Evolutionary conservation across 2,113 vertebrate genomes (phyloP).

Genomic region (zebrafish (Danio rerio)): GRCz12tu NC_133194.1:38455501-38456000

Average conservation of each 20-base stretch:
- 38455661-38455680: background rate
- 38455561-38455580: slow-evolving; percentile 6
- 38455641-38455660: background rate
- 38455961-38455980: slow-evolving; percentile 19
- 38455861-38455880: background rate
- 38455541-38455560: background rate
- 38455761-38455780: background rate
- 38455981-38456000: background rate
- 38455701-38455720: slow-evolving; percentile 31
- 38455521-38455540: background rate
- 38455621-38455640: background rate
- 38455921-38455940: slow-evolving; percentile 3
- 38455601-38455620: slow-evolving; percentile 7
- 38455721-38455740: slow-evolving; percentile 27
- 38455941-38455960: slow-evolving; percentile 3
- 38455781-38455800: slow-evolving; percentile 4
- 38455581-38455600: background rate
- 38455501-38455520: background rate
- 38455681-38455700: background rate
- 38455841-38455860: slow-evolving; percentile 7
- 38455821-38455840: slow-evolving; percentile 18
- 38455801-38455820: slow-evolving; percentile 17
- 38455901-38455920: slow-evolving; percentile 4
- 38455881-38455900: slow-evolving; percentile 12
- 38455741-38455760: slow-evolving; percentile 3